Conservation (phyloP, 2,888 invertebrate genomes). For the Drosophila borborema region DNA sequence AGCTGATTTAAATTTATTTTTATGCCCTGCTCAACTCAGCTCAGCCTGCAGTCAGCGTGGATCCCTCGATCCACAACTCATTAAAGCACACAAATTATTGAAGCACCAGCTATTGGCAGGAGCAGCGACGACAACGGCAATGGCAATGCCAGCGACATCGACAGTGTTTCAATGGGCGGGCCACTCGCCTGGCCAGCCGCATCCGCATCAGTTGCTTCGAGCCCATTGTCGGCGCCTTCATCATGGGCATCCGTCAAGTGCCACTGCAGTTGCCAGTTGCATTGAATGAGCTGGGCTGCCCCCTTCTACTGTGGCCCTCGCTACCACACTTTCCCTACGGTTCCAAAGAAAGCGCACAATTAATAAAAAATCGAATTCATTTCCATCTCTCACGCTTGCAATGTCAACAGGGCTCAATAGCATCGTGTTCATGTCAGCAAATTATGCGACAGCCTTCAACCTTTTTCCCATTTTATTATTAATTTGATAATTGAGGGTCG, state of each 20-base stretch:
- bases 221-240: slow-evolving; percentile 38
- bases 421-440: slow-evolving; percentile 41
- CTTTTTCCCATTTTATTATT: slow-evolving; percentile 47
- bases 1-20: slow-evolving; percentile 76
- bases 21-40: slow-evolving; percentile 12
- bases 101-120: slow-evolving; percentile 16
- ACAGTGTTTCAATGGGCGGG: slow-evolving; percentile 62
- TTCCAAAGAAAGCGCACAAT: slow-evolving; percentile 50
- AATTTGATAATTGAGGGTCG: slow-evolving; percentile 44
- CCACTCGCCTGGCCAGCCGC: slow-evolving; percentile 40
- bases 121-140: slow-evolving; percentile 22
- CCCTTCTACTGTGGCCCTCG: neutral
- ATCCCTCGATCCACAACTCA: slow-evolving; percentile 26
- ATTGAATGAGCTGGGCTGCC: neutral
- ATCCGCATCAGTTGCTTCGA: slow-evolving; percentile 21
- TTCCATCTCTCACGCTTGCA: slow-evolving; percentile 50
- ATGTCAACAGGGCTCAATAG: slow-evolving; percentile 45
- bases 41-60: neutral
- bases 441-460: slow-evolving; percentile 40
- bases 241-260: slow-evolving; percentile 62
- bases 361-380: slow-evolving; percentile 70
- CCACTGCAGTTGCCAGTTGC: slow-evolving; percentile 36
- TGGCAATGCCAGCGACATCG: slow-evolving; percentile 6
- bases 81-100: slow-evolving; percentile 44
- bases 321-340: neutral